A percentile compares a stretch with the other conserved stretches of the same genome.
These are phyloP conservation scores for Mixornis gularis DNA, from an alignment of 2,113 vertebrate species.

Conservation along the genomic window DNA sequence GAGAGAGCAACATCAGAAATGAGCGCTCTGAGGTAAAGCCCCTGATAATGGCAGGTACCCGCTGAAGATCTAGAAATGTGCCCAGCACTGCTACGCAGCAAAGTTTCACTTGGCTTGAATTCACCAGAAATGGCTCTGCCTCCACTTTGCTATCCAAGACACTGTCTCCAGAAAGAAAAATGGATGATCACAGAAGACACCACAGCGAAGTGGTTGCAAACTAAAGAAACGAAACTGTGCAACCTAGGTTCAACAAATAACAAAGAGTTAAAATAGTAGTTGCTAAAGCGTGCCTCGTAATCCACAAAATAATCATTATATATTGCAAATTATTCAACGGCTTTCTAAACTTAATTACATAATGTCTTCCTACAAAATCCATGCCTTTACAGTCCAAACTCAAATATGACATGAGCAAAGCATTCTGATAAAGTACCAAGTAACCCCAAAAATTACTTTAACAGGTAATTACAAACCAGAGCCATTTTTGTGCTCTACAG, in stretches of 20 bases:
- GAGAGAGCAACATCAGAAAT: background rate
- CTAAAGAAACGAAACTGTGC: background rate
- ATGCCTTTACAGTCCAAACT: background rate
- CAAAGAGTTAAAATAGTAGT: background rate
- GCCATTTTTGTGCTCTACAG: background rate
- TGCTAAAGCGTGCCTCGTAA: background rate
- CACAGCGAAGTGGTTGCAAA: background rate
- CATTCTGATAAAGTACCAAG: background rate
- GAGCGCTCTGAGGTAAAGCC: background rate
- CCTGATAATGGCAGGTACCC: background rate
- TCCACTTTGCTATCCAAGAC: background rate
- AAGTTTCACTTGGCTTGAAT: background rate
- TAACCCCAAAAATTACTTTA: background rate
- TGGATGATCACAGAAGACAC: background rate
- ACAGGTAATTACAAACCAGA: background rate
- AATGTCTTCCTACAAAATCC: background rate
- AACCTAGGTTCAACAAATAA: background rate
- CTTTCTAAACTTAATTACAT: background rate
- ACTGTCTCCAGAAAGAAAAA: background rate
- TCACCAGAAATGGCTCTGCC: background rate
- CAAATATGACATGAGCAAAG: background rate
- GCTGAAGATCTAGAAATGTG: background rate
- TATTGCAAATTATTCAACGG: background rate
- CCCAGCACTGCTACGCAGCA: background rate
- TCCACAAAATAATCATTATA: background rate